Base-by-base conservation (phyloP, 1,140 invertebrate genomes). In the Drepana arcuata region DNA sequence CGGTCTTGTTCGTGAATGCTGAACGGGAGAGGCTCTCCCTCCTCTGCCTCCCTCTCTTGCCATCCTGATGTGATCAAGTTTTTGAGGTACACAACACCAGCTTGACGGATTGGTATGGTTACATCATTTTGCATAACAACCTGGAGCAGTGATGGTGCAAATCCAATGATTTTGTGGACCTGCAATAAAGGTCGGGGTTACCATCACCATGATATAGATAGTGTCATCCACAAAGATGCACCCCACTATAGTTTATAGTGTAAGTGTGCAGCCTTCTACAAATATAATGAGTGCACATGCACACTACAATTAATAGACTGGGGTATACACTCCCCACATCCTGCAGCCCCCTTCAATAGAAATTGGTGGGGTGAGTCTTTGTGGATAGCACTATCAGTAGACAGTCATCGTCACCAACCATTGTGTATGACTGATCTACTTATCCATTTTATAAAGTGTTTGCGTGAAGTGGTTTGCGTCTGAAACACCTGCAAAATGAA, bases 61-160 rank as follows among this genome's bases (percentile, higher is more conserved):
- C 98, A 99, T 79, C 89, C 92, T 54, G 90, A 89, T 24, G 88
- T 91, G 18, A 99, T 88, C 66, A 97, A 86, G 86, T 99, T 99
- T 84, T 99, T 99, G 28, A 99, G 83, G 85, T 98, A 99, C 51
- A 99, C 95, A 15, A 93, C 96, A 84, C 93, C 95, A 47, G 98
- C 97, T 88, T 99, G 97, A 49, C 97, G 85, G 0, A 98, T 91
- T 48, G 96, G 93, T 88, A 96, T 91, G 24, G 98, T 93, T 23
- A 97, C 85, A 49, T 95, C 91, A 63, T 88, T 87, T 68, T 91
- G 88, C 93, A 98, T 96, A 7, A 99, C 91, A 42, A 98, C 90
- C 88, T 98, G 95, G 9, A 99, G 85, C 12, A 99, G 84, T 26
- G 91, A 89, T 16, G 96, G 97, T 29, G 94, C 91, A 86, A 99